These are phyloP conservation scores for Rotaria socialis DNA, from an alignment of 2,888 invertebrate species.

Conservation along the genomic window DNA sequence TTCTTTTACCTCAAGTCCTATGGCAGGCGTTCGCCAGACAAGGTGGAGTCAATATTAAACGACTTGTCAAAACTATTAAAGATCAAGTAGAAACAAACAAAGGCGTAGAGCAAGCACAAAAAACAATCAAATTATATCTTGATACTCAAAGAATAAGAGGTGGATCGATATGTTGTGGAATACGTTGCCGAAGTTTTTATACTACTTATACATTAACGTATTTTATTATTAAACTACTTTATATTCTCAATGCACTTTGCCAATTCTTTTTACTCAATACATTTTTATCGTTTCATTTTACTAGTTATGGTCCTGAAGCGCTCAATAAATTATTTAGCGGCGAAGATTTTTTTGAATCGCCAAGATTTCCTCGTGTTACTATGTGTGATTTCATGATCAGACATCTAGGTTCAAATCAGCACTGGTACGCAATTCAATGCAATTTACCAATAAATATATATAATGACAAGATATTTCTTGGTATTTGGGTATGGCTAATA, in stretches of 20 bases:
- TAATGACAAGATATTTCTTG: constrained; percentile 22
- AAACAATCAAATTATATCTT: background rate
- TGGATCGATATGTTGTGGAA: background rate
- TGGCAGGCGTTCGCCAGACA: background rate
- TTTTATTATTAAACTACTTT: background rate
- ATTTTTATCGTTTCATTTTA: background rate
- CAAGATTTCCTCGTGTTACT: constrained; percentile 8
- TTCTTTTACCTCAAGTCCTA: background rate
- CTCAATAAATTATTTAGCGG: background rate
- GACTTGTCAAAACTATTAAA: background rate
- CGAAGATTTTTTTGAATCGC: constrained; percentile 14
- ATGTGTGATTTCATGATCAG: constrained; percentile 29
- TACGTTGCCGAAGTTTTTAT: background rate
- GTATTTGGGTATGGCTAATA: constrained; percentile 15
- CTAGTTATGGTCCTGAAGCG: background rate
- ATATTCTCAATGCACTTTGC: background rate
- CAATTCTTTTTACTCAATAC: constrained; percentile 16
- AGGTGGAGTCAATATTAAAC: background rate
- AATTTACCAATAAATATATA: constrained; percentile 15
- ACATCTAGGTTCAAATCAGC: constrained; percentile 32
- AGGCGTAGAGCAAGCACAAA: background rate
- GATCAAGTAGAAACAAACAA: background rate
- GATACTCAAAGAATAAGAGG: background rate
- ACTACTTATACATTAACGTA: background rate
- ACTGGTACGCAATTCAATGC: constrained; percentile 31